Evolutionary conservation across 2,113 vertebrate species (phyloP), one percentile per base, ranked within the genome.

Genomic region (Phalacrocorax pelagicus): DNA sequence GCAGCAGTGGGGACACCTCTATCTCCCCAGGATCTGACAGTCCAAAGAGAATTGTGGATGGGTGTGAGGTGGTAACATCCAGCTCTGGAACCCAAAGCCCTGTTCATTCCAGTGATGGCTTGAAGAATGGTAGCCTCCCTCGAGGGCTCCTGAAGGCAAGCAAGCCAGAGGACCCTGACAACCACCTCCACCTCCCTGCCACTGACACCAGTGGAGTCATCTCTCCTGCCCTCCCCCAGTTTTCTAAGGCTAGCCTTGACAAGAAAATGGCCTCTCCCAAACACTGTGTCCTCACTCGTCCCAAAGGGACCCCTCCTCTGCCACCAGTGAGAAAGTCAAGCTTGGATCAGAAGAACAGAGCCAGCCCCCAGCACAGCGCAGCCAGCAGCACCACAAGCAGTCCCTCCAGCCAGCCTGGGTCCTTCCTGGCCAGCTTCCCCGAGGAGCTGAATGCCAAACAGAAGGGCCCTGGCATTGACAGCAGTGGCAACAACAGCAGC

Each of bases 321-420:
- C 99, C 99, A 23, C 99, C 99, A 0, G 97, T 99, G 49, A 98
- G 99, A 22, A 99, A 99, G 96, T 99, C 99, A 54, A 99, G 99
- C 97, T 96, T 99, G 71, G 99, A 99, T 86, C 99, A 99, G 97
- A 99, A 98, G 81, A 99, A 99, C 96, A 98, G 99, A 96, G 99
- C 99, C 69, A 99, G 99, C 65, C 99, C 99, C 11, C 99, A 99
- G 72, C 98, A 99, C 90, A 98, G 98, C 0, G 69, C 98, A 58
- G 85, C 97, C 93, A 98, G 94, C 85, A 97, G 97, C 81, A 94
- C 94, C 70, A 97, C 90, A 0, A 92, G 95, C 90, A 98, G 98
- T 63, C 98, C 98, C 58, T 97, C 97, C 42, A 98, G 91, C 91
- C 98, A 98, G 62, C 95, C 98, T 1, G 58, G 89, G 3, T 91